A percentile compares a stretch with the other conserved stretches of the same genome.
Evolutionary conservation across 2,888 invertebrate species (phyloP).

Genomic region (Drosophila algonquin): DNA sequence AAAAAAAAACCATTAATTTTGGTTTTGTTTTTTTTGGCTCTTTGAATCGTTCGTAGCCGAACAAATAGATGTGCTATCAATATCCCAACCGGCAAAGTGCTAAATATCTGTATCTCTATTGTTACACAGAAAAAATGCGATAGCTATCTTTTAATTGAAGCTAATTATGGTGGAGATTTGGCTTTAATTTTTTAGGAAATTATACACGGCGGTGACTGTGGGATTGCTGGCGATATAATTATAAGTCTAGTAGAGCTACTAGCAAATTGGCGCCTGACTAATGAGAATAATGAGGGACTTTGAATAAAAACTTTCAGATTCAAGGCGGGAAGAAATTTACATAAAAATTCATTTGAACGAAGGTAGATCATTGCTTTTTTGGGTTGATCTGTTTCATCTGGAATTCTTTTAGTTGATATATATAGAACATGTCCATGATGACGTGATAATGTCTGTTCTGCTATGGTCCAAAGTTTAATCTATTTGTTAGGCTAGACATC

Average conservation of each 20-base stretch:
- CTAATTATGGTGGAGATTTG: constrained; percentile 19
- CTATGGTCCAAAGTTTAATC: not conserved
- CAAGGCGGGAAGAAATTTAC: not conserved
- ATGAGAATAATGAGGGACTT: not conserved
- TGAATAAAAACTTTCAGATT: not conserved
- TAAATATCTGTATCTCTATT: constrained; percentile 7
- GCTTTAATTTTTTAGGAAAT: not conserved
- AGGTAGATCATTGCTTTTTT: not conserved
- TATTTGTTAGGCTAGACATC: not conserved
- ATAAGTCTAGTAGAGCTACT: not conserved
- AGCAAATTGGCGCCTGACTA: not conserved
- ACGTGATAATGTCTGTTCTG: not conserved
- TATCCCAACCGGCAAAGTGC: constrained; percentile 19
- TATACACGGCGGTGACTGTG: not conserved
- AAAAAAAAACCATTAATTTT: constrained; percentile 67
- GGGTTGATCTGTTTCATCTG: not conserved
- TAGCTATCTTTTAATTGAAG: constrained; percentile 31
- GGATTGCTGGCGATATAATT: not conserved
- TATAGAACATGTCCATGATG: no score
- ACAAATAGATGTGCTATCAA: constrained; percentile 31
- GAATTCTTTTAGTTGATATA: not conserved
- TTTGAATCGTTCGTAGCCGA: constrained; percentile 7
- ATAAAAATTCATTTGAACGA: not conserved
- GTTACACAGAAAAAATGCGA: not conserved
- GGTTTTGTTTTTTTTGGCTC: constrained; percentile 23